Evolutionary conservation across 2,888 invertebrate genomes (phyloP), one percentile per base, ranked within the genome.

Genomic region (Euphydryas editha): DNA sequence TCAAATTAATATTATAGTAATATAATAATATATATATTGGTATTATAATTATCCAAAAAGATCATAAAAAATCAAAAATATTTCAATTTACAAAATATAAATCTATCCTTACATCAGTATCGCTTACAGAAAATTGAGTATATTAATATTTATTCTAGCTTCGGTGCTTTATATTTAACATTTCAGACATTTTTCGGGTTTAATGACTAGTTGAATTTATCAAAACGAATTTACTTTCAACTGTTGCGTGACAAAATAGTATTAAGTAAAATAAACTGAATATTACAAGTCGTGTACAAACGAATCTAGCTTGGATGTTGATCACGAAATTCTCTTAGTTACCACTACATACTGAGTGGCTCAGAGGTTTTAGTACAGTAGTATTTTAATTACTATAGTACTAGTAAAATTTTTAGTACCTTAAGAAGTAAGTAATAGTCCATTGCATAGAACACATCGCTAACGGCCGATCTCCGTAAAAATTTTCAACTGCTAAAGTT

Each of bases 211-310:
- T 57, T 21, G 21, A n/a, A 42, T 57, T 57, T 21, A 42, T n/a
- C 42, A 39, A 57, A 39, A 39, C 20, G n/a, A 59, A 21, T 21
- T 54, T 58, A 65, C 46, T 44, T 46, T 36, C n/a, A n/a, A 21
- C 24, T 18, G 36, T 68, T 47, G 65, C 68, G 68, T 65, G 61
- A 68, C 58, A 54, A 39, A 61, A 42, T 24, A 56, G 67, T 42
- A 67, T 67, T 60, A 67, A 47, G 39, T 59, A 49, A 56, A 42
- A 63, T 60, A 67, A 67, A 63, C 67, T 63, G 59, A 63, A 39
- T 37, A 62, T 70, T 65, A 67, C 76, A 75, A 74, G 75, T 71
- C 69, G 77, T 76, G 76, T 77, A 77, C 78, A 76, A 78, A 77
- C 76, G 73, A 76, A 75, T 71, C 70, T 69, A 74, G 71, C 66